Percentiles rank a stretch among this genome's conserved stretches.
phyloP scores from a whole-genome alignment of 1,140 invertebrate genomes.

The Hesperophylax magnus region DNA sequence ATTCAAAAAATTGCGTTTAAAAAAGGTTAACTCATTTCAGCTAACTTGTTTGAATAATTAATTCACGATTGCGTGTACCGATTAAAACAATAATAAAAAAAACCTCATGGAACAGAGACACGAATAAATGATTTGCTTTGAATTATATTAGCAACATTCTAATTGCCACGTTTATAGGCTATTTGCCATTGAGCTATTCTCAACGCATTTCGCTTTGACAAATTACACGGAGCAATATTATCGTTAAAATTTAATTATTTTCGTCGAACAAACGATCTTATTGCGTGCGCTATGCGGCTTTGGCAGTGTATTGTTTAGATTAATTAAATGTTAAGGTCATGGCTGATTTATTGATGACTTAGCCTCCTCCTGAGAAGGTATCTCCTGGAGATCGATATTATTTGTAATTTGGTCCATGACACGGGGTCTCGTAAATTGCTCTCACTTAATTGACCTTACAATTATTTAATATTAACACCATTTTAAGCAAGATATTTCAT shows the following conservation, averaged over 20 bases:
- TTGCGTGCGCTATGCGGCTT: not conserved
- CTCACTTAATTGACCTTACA: not conserved
- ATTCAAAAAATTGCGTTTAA: no score
- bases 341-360: not conserved
- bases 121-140: no score
- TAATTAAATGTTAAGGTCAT: slow-evolving; percentile 22
- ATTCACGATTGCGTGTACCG: no score
- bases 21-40: no score
- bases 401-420: not conserved
- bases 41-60: no score
- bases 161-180: no score
- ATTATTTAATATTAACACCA: no score
- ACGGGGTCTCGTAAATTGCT: not conserved
- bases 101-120: no score
- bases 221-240: not conserved
- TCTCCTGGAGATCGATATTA: not conserved
- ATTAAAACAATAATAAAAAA: no score
- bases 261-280: slow-evolving; percentile 11
- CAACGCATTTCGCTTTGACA: not conserved
- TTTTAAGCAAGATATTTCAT: no score
- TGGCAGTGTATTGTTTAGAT: not conserved
- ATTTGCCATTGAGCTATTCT: no score
- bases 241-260: slow-evolving; percentile 27
- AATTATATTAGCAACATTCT: no score
- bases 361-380: not conserved